Evolutionary conservation across 2,797 vertebrate species (phyloP), one percentile per base, ranked within the genome.

Genomic region (Spheniscus humboldti): DNA sequence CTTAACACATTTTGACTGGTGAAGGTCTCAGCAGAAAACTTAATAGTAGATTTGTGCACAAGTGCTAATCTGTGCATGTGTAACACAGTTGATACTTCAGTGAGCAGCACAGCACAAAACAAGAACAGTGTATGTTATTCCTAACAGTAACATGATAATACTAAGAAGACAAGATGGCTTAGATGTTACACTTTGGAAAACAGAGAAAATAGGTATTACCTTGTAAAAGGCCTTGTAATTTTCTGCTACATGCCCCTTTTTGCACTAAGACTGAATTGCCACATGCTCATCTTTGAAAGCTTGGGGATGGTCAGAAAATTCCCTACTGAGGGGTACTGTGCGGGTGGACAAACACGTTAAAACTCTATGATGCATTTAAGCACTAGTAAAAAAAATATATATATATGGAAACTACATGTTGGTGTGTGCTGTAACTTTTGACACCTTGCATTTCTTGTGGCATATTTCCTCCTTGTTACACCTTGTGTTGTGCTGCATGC

Each of bases 61-160:
- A n/a, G 33, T 2, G 1, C 10, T 33, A 72, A 72, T 31, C 22
- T 3, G 2, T 72, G 24, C 10, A 3, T 13, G 6, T 39, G 14
- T 72, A 48, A 56, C 19, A 31, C 33, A 25, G 5, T 0, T 43
- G 28, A 13, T 48, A 53, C 47, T 92, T 86, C 52, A 37, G 47
- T 35, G 27, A 83, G 47, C 41, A 77, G n/a, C 37, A 69, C 18
- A 50, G 23, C n/a, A 66, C 13, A 37, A 64, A 74, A 62, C 18
- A 77, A 67, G 43, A 68, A 41, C 13, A 55, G 11, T 1, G 1
- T 47, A 33, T 43, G 33, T 53, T 84, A 45, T 67, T 86, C 23
- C 43, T 66, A 45, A 37, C 12, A 75, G 35, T 35, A 82, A 33
- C 10, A 59, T 4, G 22, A 5, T 24, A 69, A 89, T 52, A 74